Percentiles rank a stretch among this genome's conserved stretches.
These are phyloP conservation scores for Rhabdomys pumilio DNA, from an alignment of 2,797 vertebrate species.

Conservation along the genomic window DNA sequence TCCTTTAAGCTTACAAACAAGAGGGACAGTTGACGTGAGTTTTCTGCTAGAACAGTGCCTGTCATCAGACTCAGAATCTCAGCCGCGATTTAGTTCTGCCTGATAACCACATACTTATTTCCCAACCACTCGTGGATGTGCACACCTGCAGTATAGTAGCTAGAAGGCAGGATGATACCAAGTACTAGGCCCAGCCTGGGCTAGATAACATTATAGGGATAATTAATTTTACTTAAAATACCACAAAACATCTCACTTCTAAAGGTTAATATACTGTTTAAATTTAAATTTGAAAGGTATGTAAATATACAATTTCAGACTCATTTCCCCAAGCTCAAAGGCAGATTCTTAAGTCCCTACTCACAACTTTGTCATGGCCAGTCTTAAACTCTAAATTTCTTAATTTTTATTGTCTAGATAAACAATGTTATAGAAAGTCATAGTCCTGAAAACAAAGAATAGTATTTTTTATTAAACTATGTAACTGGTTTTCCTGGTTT, in stretches of 20 bases:
- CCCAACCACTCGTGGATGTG: background rate
- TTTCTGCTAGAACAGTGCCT: constrained; percentile 3
- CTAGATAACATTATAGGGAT: background rate
- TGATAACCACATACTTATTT: background rate
- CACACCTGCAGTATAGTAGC: background rate
- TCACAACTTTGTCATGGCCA: background rate
- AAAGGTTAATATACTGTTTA: constrained; percentile 23
- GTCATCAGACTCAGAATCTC: background rate
- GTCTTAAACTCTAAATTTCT: background rate
- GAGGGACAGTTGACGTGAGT: background rate
- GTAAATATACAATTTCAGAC: background rate
- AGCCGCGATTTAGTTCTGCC: background rate
- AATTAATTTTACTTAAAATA: background rate
- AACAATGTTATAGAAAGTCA: background rate
- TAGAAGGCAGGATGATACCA: background rate
- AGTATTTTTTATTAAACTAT: background rate
- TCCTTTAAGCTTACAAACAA: constrained; percentile 40
- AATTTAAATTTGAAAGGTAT: constrained; percentile 16
- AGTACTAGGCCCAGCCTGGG: background rate
- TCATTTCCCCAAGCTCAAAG: background rate
- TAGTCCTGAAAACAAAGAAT: background rate
- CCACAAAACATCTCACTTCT: background rate
- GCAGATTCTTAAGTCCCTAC: background rate
- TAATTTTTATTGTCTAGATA: background rate
- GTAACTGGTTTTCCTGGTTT: constrained; percentile 29